Percentiles rank a stretch among this genome's conserved stretches.
Conservation (phyloP, 2,888 invertebrate species). For the Scrobipalpa atriplicella region DNA sequence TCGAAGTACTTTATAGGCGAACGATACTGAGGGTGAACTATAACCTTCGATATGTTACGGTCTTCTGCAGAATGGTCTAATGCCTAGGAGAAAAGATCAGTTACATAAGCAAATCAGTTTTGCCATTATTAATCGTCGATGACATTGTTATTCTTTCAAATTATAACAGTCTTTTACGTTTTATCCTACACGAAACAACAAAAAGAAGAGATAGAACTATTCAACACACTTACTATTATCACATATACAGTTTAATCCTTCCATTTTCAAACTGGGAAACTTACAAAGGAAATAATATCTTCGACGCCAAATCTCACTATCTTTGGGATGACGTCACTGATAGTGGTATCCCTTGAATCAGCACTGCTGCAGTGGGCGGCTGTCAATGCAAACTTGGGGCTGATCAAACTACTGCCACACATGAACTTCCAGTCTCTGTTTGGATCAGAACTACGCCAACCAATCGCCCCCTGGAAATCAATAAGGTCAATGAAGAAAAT, state of each 20-base stretch:
- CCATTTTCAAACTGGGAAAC: too few relatives aligned
- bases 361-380: slow-evolving; percentile 83
- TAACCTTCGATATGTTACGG: slow-evolving; percentile 28
- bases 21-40: slow-evolving; percentile 37
- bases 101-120: too few relatives aligned
- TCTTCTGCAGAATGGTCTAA: slow-evolving; percentile 15
- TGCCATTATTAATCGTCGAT: too few relatives aligned
- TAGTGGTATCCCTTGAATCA: slow-evolving; percentile 37
- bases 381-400: slow-evolving; percentile 82
- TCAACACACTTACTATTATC: too few relatives aligned
- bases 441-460: slow-evolving; percentile 45
- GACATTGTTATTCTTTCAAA: too few relatives aligned
- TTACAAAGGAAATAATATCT: slow-evolving; percentile 36
- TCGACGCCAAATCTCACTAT: slow-evolving; percentile 49
- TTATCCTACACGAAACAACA: too few relatives aligned
- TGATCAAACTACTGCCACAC: slow-evolving; percentile 86
- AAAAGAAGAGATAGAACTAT: too few relatives aligned
- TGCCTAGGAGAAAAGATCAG: background rate
- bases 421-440: slow-evolving; percentile 47
- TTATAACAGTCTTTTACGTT: too few relatives aligned
- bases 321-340: slow-evolving; percentile 42
- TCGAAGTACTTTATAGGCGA: slow-evolving; percentile 43
- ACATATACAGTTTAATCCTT: too few relatives aligned
- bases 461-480: slow-evolving; percentile 48
- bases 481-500: too few relatives aligned